These are phyloP conservation scores for Phoxinus dragarum DNA, from an alignment of 2,797 vertebrate genomes.

Conservation along the genomic window DNA sequence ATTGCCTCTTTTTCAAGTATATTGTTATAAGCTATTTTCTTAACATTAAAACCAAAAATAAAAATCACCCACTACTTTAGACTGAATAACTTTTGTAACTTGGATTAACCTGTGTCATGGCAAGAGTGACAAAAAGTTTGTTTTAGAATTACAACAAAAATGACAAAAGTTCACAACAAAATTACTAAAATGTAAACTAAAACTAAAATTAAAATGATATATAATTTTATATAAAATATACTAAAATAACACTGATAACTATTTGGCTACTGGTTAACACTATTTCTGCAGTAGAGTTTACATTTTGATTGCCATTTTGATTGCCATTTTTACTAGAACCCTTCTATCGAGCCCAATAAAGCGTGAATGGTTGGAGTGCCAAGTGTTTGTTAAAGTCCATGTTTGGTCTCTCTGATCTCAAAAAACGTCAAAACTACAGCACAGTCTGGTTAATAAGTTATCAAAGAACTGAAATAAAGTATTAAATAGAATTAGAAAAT, in stretches of 20 bases:
- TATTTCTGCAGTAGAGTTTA: too few relatives aligned
- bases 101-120: too few relatives aligned
- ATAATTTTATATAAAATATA: too few relatives aligned
- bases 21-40: background rate
- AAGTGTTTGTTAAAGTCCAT: background rate
- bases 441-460: conserved; percentile 4
- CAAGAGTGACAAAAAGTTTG: too few relatives aligned
- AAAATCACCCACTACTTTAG: too few relatives aligned
- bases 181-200: too few relatives aligned
- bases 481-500: background rate
- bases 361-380: background rate
- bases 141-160: too few relatives aligned
- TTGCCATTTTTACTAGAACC: background rate
- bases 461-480: background rate
- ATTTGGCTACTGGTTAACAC: too few relatives aligned
- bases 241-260: too few relatives aligned
- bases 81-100: too few relatives aligned
- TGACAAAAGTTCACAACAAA: too few relatives aligned
- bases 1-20: background rate
- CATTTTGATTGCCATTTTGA: background rate
- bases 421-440: background rate
- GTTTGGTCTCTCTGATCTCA: background rate
- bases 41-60: background rate
- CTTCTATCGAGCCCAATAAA: background rate
- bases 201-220: too few relatives aligned